Conservation (phyloP, 37 sponge, comb jelly and placozoan genomes). For the Ephydatia muelleri region DNA sequence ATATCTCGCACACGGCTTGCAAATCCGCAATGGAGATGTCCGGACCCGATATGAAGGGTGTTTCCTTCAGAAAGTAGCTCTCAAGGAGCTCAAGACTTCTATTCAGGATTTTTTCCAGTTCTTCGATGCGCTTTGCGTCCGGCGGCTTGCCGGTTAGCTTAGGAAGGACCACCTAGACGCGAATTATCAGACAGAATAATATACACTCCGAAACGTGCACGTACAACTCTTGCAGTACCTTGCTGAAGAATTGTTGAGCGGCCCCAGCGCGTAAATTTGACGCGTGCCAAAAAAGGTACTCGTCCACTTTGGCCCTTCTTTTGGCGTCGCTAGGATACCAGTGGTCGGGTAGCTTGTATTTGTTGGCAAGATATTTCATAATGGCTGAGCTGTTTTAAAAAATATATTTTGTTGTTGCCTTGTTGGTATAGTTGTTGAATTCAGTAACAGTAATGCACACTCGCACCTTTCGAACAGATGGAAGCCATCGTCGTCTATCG, state of each 20-base stretch:
- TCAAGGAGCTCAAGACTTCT: conserved; percentile 43
- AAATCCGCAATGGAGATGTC: conserved; percentile 83
- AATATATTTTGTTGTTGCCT: not conserved
- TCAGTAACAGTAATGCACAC: not conserved
- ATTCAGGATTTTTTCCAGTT: conserved; percentile 23
- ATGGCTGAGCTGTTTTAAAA: conserved; percentile 38
- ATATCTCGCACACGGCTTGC: conserved; percentile 80
- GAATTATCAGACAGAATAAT: not conserved
- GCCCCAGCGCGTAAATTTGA: conserved; percentile 31
- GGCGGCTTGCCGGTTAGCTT: conserved; percentile 37
- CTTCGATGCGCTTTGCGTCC: conserved; percentile 16
- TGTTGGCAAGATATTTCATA: conserved; percentile 42
- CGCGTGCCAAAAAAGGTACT: conserved; percentile 67
- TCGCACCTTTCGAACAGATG: conserved; percentile 70
- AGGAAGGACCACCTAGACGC: conserved; percentile 23
- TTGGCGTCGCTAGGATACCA: conserved; percentile 59
- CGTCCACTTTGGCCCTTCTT: conserved; percentile 49
- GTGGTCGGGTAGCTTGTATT: conserved; percentile 53
- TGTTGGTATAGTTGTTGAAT: not conserved
- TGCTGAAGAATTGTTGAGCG: conserved; percentile 20
- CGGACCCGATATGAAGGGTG: conserved; percentile 58
- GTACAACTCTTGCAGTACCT: conserved; percentile 6
- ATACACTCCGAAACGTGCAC: not conserved
- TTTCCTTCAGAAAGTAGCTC: conserved; percentile 61
- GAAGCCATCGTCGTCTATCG: conserved; percentile 79